Evolutionary conservation across 2,113 vertebrate species (phyloP), one percentile per base, ranked within the genome.

Genomic region (Percopsis transmontana): DNA sequence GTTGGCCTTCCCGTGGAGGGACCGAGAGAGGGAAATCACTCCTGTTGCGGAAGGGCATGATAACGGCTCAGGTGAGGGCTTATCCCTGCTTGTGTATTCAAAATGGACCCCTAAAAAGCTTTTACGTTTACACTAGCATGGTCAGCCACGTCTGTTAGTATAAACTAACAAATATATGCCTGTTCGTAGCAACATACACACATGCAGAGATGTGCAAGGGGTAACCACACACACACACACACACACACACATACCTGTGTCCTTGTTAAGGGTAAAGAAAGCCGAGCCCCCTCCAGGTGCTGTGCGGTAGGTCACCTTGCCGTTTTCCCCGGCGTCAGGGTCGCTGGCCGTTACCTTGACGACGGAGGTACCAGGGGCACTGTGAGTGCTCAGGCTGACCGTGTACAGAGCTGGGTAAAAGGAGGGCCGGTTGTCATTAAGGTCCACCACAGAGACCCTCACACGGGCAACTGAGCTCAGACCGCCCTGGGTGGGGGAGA

Each of bases 341-440:
- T 99, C 97, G 0, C 94, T 92, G 18, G 97, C 97, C 0, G 90
- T 92, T 2, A 99, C 96, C 14, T 93, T 94, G 85, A 96, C 87
- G 9, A 99, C 93, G 0, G 95, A 94, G 0, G 96, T 97, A 2
- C 96, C 97, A 0, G 95, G 97, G 62, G 93, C 87, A 54, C 96
- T 98, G 72, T 97, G 95, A 0, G 94, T 92, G 70, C 96, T 98
- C 67, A 99, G 90, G 77, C 97, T 98, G 77, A 94, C 93, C 0
- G 94, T 94, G 20, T 99, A 99, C 63, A 95, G 91, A 66, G 94
- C 72, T 0, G 97, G 97, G 72, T 99, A 99, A 71, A 99, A 99
- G 53, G 90, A 90, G 0, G 97, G 97, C 2, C 89, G 89, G 79
- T 98, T 99, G 90, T 98, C 97, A 6, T 98, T 99, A 4, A 97